A percentile compares a stretch with the other conserved stretches of the same genome.
Evolutionary conservation across 2,113 vertebrate species (phyloP).

Genomic region (Pedetes capensis): DNA sequence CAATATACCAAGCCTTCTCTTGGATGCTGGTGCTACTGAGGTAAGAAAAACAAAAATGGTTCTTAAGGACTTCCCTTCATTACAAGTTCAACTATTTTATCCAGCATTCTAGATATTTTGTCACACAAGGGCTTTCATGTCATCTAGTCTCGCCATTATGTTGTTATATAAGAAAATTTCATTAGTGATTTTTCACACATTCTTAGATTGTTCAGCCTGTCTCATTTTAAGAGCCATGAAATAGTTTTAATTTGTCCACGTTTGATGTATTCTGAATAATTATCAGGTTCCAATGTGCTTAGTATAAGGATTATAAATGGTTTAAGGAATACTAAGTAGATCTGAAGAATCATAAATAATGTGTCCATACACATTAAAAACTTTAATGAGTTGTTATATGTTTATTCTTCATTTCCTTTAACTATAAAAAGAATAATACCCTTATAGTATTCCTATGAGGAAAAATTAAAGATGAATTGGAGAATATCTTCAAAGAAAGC

Average conservation of each 20-base stretch:
- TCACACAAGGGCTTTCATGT: neutral
- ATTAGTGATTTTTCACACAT: neutral
- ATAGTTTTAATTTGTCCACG: conserved; percentile 1
- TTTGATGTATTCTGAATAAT: conserved; percentile 2
- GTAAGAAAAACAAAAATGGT: neutral
- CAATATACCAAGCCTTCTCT: neutral
- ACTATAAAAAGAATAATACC: neutral
- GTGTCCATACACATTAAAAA: neutral
- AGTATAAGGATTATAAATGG: neutral
- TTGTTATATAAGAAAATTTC: neutral
- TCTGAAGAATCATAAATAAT: neutral
- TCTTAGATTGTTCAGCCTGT: neutral
- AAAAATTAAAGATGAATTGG: neutral
- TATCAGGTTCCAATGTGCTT: neutral
- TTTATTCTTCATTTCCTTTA: neutral
- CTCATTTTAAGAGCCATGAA: neutral
- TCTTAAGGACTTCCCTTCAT: neutral
- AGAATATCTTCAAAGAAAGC: neutral
- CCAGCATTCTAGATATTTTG: neutral
- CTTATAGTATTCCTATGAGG: neutral
- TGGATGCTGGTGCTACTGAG: neutral
- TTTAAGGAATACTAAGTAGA: neutral
- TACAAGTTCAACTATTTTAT: neutral
- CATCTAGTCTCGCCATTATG: neutral
- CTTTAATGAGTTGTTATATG: neutral